These are phyloP conservation scores for Huso huso DNA, from an alignment of 2,797 vertebrate species.

Conservation along the genomic window DNA sequence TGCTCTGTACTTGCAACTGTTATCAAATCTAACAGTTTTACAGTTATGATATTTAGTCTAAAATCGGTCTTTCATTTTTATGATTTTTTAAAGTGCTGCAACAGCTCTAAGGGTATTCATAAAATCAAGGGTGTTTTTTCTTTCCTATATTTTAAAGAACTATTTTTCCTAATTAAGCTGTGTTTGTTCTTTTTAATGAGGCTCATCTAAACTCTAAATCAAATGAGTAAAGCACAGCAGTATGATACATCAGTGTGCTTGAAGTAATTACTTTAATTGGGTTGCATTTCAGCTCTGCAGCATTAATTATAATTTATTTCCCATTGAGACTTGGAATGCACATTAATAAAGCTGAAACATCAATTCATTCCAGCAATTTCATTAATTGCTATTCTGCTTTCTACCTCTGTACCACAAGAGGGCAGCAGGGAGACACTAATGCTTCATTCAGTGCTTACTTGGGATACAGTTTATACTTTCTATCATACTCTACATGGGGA, in stretches of 20 bases:
- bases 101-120: too few relatives aligned
- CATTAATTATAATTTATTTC: conserved; percentile 20
- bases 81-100: too few relatives aligned
- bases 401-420: neutral
- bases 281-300: conserved; percentile 24
- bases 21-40: too few relatives aligned
- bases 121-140: too few relatives aligned
- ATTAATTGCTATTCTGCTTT: conserved; percentile 9
- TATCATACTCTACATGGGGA: too few relatives aligned
- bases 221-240: conserved; percentile 16
- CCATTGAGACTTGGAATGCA: conserved; percentile 33
- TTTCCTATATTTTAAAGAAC: neutral
- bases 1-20: too few relatives aligned
- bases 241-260: conserved; percentile 31
- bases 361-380: conserved; percentile 40
- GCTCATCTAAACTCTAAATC: conserved; percentile 33
- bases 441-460: too few relatives aligned
- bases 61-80: too few relatives aligned
- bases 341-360: conserved; percentile 37
- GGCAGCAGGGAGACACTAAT: neutral
- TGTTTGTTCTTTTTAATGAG: conserved; percentile 15
- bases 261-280: conserved; percentile 44
- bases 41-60: too few relatives aligned
- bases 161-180: neutral
- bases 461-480: too few relatives aligned